Evolutionary conservation across 1,140 invertebrate species (phyloP).

Genomic region (Galendromus occidentalis): DNA sequence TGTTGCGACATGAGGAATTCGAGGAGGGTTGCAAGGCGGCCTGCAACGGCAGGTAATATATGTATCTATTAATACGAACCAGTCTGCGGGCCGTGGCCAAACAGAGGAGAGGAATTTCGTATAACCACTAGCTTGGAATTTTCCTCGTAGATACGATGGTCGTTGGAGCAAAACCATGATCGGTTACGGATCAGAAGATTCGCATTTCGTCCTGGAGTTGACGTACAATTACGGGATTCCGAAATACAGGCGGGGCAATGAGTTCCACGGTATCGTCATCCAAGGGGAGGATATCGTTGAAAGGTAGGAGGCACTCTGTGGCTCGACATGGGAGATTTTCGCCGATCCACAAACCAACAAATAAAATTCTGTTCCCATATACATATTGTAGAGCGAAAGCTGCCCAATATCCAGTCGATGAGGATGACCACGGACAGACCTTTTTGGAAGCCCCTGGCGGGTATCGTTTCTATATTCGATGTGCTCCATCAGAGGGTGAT

Average conservation of each 20-base stretch:
- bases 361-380: not conserved
- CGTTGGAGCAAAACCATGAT: constrained; percentile 99
- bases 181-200: constrained; percentile 84
- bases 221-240: constrained; percentile 92
- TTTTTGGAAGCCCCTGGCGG: constrained; percentile 63
- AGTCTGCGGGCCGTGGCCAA: too few species aligned
- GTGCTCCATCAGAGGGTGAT: constrained; percentile 44
- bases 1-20: constrained; percentile 91
- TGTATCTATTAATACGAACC: constrained; percentile 14
- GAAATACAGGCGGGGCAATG: constrained; percentile 64
- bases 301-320: too few species aligned
- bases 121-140: not conserved
- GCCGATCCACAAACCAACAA: not conserved
- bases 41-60: constrained; percentile 57
- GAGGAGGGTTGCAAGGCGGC: constrained; percentile 79
- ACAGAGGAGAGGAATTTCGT: too few species aligned
- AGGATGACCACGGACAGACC: constrained; percentile 36
- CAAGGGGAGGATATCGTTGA: not conserved
- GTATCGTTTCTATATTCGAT: constrained; percentile 60
- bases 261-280: constrained; percentile 36
- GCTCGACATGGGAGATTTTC: too few species aligned
- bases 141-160: constrained; percentile 61
- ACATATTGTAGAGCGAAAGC: constrained; percentile 36
- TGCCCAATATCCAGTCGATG: constrained; percentile 39
- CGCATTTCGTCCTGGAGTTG: constrained; percentile 85